phyloP scores from a whole-genome alignment of 2,797 vertebrate genomes.

The Micrastur ruficollis region DNA sequence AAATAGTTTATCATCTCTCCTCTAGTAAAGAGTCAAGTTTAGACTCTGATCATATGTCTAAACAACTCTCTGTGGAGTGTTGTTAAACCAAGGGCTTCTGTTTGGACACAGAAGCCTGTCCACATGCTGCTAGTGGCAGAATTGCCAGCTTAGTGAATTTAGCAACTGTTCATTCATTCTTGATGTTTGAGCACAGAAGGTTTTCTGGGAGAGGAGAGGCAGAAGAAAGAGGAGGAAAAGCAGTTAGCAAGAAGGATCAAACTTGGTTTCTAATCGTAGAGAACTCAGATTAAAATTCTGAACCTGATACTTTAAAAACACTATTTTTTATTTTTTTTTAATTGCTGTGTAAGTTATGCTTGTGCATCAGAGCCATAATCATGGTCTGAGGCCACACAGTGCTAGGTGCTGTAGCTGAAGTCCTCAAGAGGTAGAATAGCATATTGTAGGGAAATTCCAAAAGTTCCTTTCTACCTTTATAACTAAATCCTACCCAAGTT shows the following conservation, averaged over 20 bases:
- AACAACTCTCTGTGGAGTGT: neutral
- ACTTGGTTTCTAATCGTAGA: neutral
- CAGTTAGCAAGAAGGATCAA: neutral
- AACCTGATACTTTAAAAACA: neutral
- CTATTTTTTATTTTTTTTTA: neutral
- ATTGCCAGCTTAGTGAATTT: neutral
- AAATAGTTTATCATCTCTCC: neutral
- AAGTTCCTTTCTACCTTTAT: conserved; percentile 28
- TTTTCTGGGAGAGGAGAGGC: neutral
- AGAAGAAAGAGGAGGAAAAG: neutral
- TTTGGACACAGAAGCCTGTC: neutral
- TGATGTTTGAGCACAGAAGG: neutral
- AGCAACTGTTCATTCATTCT: neutral
- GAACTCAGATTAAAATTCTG: neutral
- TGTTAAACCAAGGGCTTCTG: neutral
- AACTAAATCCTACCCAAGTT: conserved; percentile 31
- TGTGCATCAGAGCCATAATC: neutral
- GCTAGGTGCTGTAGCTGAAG: neutral
- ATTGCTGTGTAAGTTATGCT: neutral
- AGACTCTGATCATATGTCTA: neutral
- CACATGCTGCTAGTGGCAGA: neutral
- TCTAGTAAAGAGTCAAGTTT: neutral
- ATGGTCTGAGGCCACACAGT: neutral
- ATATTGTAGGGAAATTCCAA: conserved; percentile 1
- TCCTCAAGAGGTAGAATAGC: neutral